Evolutionary conservation across 2,888 invertebrate species (phyloP).

Genomic region (Syrphus vitripennis): DNA sequence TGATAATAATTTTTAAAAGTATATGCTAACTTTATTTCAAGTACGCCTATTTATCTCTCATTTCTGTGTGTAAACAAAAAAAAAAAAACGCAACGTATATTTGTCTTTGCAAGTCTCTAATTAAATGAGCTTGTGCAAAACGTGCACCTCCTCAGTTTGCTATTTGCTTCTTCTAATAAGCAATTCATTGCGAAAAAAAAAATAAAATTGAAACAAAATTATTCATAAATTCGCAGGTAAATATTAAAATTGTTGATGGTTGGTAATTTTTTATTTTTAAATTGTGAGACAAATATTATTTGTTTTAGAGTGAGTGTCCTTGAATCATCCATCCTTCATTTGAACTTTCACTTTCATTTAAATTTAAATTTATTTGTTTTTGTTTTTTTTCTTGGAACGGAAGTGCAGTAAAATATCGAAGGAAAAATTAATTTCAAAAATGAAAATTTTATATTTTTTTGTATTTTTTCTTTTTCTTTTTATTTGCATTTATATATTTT

Average conservation of each 20-base stretch:
- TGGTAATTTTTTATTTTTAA: background rate
- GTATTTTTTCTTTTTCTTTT: background rate
- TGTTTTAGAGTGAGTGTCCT: slow-evolving; percentile 36
- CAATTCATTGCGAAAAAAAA: slow-evolving; percentile 42
- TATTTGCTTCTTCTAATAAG: slow-evolving; percentile 24
- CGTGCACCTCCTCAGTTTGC: slow-evolving; percentile 32
- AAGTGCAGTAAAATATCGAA: slow-evolving; percentile 25
- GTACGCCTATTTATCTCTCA: background rate
- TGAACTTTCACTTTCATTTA: slow-evolving; percentile 53
- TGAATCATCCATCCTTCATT: slow-evolving; percentile 28
- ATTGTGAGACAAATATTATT: background rate
- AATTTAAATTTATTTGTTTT: slow-evolving; percentile 4
- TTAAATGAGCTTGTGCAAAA: slow-evolving; percentile 41
- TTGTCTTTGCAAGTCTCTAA: slow-evolving; percentile 50
- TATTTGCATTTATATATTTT: background rate
- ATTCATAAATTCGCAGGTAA: slow-evolving; percentile 25
- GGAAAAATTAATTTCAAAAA: background rate
- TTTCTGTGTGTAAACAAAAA: slow-evolving; percentile 3
- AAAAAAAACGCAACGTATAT: slow-evolving; percentile 3
- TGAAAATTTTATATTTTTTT: background rate
- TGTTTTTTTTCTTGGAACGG: background rate
- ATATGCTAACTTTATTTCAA: slow-evolving; percentile 9
- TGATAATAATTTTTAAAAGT: slow-evolving; percentile 23
- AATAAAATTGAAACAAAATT: background rate
- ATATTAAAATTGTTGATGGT: background rate